Conservation (phyloP, 2,113 vertebrate species). For the Dasyornis broadbenti region DNA sequence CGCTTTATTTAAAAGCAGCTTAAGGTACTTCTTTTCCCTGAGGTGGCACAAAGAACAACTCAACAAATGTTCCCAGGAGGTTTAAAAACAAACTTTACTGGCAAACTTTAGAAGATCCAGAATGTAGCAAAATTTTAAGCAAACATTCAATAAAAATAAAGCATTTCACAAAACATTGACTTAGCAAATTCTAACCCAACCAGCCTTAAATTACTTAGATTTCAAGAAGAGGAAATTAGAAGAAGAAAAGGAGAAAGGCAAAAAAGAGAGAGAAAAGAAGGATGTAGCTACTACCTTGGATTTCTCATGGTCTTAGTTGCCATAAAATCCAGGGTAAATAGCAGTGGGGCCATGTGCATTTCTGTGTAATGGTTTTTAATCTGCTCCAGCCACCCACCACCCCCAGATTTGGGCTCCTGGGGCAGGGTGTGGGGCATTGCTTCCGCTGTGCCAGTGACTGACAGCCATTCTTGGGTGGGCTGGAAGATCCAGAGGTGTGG, state of each 20-base stretch:
- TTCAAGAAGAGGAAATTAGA: background rate
- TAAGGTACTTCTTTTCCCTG: background rate
- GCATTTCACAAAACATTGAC: background rate
- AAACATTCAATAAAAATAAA: background rate
- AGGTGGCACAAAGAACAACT: background rate
- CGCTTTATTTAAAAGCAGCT: background rate
- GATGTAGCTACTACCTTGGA: background rate
- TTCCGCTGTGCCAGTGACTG: background rate
- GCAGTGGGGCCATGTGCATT: rapidly evolving
- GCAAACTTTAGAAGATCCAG: background rate
- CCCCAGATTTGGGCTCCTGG: background rate
- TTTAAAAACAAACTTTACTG: background rate
- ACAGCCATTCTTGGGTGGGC: background rate
- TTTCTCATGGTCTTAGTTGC: background rate
- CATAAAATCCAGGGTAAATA: background rate
- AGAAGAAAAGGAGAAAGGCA: background rate
- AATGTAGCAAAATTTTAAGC: background rate
- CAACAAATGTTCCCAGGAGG: background rate
- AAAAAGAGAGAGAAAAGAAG: background rate
- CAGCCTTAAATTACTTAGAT: background rate
- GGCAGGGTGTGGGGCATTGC: background rate
- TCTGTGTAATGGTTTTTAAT: background rate
- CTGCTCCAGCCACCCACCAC: no score
- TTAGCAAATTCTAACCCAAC: background rate
- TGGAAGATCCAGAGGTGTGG: background rate